These are phyloP conservation scores for Pipra filicauda DNA, from an alignment of 2,113 vertebrate genomes.

Conservation along the genomic window DNA sequence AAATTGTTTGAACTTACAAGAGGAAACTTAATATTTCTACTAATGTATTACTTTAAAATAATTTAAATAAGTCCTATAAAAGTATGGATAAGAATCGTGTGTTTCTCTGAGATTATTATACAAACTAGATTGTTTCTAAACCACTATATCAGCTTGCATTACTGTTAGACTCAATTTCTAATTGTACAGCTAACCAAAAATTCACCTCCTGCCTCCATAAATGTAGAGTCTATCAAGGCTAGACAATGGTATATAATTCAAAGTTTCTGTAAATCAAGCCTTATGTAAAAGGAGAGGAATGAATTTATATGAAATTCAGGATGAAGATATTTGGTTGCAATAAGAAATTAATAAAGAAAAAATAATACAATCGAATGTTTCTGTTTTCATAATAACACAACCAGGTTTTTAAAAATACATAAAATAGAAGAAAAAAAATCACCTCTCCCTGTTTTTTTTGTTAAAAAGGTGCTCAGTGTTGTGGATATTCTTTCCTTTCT, in stretches of 20 bases:
- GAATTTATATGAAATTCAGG: not conserved
- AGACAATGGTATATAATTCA: not conserved
- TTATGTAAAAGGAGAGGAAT: not conserved
- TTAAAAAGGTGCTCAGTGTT: not conserved
- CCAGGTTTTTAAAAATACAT: not conserved
- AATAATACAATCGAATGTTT: not conserved
- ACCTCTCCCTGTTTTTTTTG: not conserved
- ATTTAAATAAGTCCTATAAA: not conserved
- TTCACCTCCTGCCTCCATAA: not conserved
- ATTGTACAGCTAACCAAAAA: not conserved
- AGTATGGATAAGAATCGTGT: not conserved
- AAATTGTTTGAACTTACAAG: constrained; percentile 25
- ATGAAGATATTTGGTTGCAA: not conserved
- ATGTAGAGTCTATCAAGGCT: not conserved
- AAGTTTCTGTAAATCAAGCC: not conserved
- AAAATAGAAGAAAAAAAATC: rapidly evolving
- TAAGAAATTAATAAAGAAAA: not conserved
- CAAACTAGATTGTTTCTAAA: not conserved
- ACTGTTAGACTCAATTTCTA: not conserved
- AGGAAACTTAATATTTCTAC: not conserved
- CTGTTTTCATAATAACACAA: not conserved
- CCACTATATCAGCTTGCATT: not conserved
- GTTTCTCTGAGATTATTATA: not conserved
- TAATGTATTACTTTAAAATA: not conserved
- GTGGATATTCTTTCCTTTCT: not conserved